Conservation (phyloP, 2,797 vertebrate species). For the Bradypus variegatus region DNA sequence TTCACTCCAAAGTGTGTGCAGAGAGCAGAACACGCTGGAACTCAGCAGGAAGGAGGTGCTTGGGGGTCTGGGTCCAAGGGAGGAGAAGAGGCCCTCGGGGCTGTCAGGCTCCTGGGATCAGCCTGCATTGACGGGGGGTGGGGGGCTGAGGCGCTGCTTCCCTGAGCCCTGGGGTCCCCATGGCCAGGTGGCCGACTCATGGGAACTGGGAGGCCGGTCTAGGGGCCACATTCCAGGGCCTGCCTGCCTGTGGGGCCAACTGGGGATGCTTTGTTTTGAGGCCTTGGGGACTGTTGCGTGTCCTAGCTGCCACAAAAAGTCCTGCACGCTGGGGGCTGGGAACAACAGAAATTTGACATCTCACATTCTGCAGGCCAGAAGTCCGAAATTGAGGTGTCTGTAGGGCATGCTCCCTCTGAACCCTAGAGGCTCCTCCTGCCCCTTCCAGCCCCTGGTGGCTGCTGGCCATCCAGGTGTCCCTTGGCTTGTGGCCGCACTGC, state of each 20-base stretch:
- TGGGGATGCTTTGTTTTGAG: not conserved
- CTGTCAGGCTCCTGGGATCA: no score
- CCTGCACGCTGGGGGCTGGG: no score
- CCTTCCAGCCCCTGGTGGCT: no score
- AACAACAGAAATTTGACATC: no score
- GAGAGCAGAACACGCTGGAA: not conserved
- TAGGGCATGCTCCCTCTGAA: no score
- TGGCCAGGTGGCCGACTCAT: not conserved
- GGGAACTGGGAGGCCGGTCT: not conserved
- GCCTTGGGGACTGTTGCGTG: not conserved
- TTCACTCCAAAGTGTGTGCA: not conserved
- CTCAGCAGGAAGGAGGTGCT: not conserved
- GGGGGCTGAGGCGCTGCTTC: accelerated
- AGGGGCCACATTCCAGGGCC: not conserved
- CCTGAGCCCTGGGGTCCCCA: not conserved
- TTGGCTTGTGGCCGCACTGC: no score
- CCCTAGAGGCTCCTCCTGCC: no score
- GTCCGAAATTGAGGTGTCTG: no score
- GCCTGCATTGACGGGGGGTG: accelerated
- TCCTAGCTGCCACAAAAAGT: no score
- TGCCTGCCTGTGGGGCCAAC: no score
- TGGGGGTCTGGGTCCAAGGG: not conserved
- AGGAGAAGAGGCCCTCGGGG: accelerated
- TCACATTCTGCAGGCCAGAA: no score
- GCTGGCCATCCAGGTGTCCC: no score